phyloP scores from a whole-genome alignment of 2,113 vertebrate genomes.

The Nothoprocta perdicaria region DNA sequence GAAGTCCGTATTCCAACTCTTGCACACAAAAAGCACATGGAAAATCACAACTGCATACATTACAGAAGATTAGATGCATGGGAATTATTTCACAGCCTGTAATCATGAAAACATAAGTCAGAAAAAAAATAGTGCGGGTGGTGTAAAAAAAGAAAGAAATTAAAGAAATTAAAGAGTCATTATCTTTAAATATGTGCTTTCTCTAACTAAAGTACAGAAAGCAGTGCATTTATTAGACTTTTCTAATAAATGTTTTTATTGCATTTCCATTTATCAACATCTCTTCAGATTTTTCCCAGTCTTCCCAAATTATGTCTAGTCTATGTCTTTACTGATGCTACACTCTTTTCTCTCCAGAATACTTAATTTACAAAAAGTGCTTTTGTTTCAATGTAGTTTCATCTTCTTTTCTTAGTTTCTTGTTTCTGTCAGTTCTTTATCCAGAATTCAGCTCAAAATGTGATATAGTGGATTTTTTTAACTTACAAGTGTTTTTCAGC shows the following conservation, averaged over 20 bases:
- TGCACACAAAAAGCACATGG: not conserved
- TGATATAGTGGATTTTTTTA: not conserved
- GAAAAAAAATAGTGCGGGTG: not conserved
- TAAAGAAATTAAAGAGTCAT: not conserved
- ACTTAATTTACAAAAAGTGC: not conserved
- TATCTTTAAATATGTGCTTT: not conserved
- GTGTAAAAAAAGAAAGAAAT: not conserved
- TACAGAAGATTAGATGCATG: not conserved
- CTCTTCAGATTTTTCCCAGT: not conserved
- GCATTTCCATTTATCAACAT: not conserved
- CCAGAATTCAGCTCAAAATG: not conserved
- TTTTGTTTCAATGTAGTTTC: not conserved
- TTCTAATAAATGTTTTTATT: not conserved
- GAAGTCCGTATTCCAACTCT: not conserved
- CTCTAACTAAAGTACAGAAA: not conserved
- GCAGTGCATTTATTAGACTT: not conserved
- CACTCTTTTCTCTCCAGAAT: not conserved
- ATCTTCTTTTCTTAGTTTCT: not conserved
- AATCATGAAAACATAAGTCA: not conserved
- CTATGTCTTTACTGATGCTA: not conserved
- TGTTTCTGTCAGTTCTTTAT: not conserved
- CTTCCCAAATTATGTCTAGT: not conserved
- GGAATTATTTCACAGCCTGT: not conserved
- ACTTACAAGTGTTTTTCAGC: not conserved
- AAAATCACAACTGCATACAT: not conserved